phyloP scores from a whole-genome alignment of 1,140 invertebrate genomes.

The Tetraneura akinire region DNA sequence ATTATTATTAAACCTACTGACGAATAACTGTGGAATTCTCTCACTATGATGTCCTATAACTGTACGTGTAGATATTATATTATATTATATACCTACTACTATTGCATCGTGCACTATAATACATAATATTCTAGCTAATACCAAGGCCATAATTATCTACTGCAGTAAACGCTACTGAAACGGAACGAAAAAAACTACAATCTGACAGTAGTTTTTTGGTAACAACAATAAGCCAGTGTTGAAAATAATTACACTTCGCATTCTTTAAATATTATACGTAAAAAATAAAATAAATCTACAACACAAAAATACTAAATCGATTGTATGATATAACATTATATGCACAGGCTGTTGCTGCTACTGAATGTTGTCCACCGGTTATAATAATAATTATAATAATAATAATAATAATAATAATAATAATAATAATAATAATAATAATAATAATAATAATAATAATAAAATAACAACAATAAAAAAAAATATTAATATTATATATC shows the following conservation, averaged over 20 bases:
- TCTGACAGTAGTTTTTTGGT: not conserved
- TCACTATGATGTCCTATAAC: not conserved
- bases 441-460: no score
- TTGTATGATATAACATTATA: conserved; percentile 9
- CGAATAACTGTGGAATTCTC: not conserved
- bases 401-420: not conserved
- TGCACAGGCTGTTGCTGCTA: not conserved
- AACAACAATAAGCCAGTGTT: conserved; percentile 18
- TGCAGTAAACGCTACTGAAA: conserved; percentile 47
- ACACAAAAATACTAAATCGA: conserved; percentile 17
- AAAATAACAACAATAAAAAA: no score
- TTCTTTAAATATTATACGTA: not conserved
- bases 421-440: not conserved
- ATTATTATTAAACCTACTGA: not conserved
- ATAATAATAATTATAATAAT: not conserved
- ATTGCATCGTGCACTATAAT: not conserved
- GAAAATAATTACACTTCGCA: conserved; percentile 14
- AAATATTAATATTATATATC: no score
- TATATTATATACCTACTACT: not conserved
- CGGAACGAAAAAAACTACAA: conserved; percentile 35
- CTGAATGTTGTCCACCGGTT: no score
- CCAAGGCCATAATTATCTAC: conserved; percentile 43
- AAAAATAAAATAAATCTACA: conserved; percentile 14
- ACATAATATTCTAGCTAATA: no score
- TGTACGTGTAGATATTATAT: not conserved